Percentiles rank a stretch among this genome's conserved stretches.
These are phyloP conservation scores for Rhizomys pruinosus DNA, from an alignment of 2,113 vertebrate genomes.

Conservation along the genomic window DNA sequence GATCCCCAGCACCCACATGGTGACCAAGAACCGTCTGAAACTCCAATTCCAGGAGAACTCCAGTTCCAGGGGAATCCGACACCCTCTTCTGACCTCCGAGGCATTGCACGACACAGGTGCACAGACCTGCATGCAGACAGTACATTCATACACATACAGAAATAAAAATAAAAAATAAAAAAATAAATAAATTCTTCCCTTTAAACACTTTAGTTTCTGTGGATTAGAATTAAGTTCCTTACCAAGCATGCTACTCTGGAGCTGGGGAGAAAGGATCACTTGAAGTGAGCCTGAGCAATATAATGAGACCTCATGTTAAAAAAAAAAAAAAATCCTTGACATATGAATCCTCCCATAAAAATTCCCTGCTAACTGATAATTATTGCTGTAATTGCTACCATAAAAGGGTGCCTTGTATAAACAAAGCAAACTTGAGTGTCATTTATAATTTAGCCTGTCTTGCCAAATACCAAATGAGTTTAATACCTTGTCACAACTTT, in stretches of 20 bases:
- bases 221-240: background rate
- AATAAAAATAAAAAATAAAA: too few species aligned
- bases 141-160: too few species aligned
- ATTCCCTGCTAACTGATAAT: background rate
- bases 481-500: background rate
- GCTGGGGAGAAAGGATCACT: too few species aligned
- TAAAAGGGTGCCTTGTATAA: background rate
- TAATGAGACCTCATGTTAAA: background rate
- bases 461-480: background rate
- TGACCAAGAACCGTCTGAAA: too few species aligned
- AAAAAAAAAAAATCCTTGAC: background rate
- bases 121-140: too few species aligned
- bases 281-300: background rate
- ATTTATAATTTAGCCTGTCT: constrained; percentile 30
- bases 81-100: too few species aligned
- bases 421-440: background rate
- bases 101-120: too few species aligned
- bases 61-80: too few species aligned
- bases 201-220: background rate
- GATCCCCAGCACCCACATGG: too few species aligned
- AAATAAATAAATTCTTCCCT: too few species aligned
- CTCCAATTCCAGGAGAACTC: too few species aligned
- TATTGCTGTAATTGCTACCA: background rate
- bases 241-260: background rate
- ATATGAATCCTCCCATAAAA: background rate